Conservation (phyloP, 1,140 invertebrate species). For the Eufriesea mexicana region DNA sequence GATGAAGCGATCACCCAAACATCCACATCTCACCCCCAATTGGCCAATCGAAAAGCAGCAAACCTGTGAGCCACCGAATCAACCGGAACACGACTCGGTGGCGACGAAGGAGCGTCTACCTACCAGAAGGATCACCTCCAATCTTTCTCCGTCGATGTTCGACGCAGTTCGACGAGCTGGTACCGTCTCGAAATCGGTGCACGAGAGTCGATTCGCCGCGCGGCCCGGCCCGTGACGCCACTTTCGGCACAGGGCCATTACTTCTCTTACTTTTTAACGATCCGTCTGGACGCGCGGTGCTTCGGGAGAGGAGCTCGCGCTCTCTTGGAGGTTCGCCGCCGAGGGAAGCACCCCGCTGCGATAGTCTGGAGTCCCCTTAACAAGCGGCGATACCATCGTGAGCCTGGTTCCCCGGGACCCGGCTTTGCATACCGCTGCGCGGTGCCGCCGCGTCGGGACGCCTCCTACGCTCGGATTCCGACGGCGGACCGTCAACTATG, state of each 20-base stretch:
- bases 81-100: too few relatives aligned
- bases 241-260: conserved; percentile 65
- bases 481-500: conserved; percentile 36
- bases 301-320: conserved; percentile 45
- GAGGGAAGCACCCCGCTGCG: conserved; percentile 69
- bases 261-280: conserved; percentile 72
- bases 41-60: too few relatives aligned
- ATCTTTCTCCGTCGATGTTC: conserved; percentile 18
- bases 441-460: conserved; percentile 48
- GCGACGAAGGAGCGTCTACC: too few relatives aligned
- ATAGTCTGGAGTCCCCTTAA: conserved; percentile 71
- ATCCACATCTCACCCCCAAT: too few relatives aligned
- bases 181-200: conserved; percentile 25
- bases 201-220: conserved; percentile 28
- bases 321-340: conserved; percentile 66
- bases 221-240: conserved; percentile 56
- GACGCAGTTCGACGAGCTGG: conserved; percentile 11
- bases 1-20: too few relatives aligned
- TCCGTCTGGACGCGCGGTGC: conserved; percentile 69
- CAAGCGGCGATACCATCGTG: conserved; percentile 72
- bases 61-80: too few relatives aligned
- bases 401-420: conserved; percentile 41
- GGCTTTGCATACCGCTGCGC: conserved; percentile 58
- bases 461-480: conserved; percentile 57
- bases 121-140: not conserved